A percentile compares a stretch with the other conserved stretches of the same genome.
phyloP scores from a whole-genome alignment of 2,888 invertebrate genomes.

The Pollenia labialis region DNA sequence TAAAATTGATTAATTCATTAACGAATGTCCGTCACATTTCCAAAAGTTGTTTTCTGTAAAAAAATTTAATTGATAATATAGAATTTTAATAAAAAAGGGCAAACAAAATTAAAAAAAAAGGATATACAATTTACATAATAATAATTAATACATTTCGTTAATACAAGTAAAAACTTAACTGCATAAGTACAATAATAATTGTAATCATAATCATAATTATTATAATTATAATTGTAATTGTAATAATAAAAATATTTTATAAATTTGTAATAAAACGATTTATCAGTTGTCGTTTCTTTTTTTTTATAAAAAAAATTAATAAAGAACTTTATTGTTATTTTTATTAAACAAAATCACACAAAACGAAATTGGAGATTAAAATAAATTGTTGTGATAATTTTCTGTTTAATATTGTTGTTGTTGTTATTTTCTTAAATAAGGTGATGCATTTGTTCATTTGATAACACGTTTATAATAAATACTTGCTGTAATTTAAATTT shows the following conservation, averaged over 20 bases:
- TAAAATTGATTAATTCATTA: conserved; percentile 48
- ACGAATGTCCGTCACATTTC: conserved; percentile 62
- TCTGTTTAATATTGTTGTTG: conserved; percentile 35
- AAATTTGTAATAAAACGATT: conserved; percentile 28
- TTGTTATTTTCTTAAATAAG: background rate
- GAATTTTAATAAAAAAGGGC: background rate
- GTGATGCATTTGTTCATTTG: conserved; percentile 36
- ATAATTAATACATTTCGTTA: conserved; percentile 56
- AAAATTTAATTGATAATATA: conserved; percentile 6
- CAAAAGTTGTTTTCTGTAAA: background rate
- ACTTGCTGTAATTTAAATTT: conserved; percentile 39
- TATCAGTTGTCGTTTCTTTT: conserved; percentile 5
- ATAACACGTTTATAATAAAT: conserved; percentile 68
- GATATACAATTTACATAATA: background rate
- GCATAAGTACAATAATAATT: conserved; percentile 60
- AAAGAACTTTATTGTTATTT: conserved; percentile 8
- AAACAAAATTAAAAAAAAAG: conserved; percentile 39
- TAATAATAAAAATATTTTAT: conserved; percentile 13
- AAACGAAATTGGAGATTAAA: conserved; percentile 1
- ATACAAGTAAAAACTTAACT: conserved; percentile 57
- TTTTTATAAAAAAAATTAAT: conserved; percentile 10
- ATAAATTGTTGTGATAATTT: conserved; percentile 30
- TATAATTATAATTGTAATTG: conserved; percentile 35
- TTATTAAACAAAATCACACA: conserved; percentile 24
- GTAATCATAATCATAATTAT: conserved; percentile 29